A percentile compares a stretch with the other conserved stretches of the same genome.
Evolutionary conservation across 2,797 vertebrate genomes (phyloP).

Genomic region (Urocyon cinereoargenteus): DNA sequence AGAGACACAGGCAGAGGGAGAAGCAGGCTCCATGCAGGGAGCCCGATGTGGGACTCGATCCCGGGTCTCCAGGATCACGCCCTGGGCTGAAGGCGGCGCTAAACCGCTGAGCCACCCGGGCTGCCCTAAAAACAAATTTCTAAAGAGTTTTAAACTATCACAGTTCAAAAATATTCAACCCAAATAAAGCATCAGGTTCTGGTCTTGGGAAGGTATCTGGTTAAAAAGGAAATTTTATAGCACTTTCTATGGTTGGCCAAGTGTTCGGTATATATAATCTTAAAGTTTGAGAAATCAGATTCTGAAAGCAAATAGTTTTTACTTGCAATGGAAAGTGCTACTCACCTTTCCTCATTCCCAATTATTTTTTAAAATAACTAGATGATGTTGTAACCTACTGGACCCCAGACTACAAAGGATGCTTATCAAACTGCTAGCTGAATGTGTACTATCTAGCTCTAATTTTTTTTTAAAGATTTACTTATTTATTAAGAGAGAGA

Average conservation of each 20-base stretch:
- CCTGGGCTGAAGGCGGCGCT: too few species aligned
- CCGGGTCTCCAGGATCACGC: too few species aligned
- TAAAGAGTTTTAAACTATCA: slow-evolving; percentile 6
- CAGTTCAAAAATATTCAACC: neutral
- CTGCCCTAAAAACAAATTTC: neutral
- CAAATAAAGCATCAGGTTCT: slow-evolving; percentile 13
- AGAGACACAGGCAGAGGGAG: too few species aligned
- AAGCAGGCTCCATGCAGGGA: too few species aligned
- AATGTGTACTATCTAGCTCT: neutral
- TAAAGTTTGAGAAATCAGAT: slow-evolving; percentile 27
- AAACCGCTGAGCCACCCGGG: too few species aligned
- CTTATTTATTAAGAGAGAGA: neutral
- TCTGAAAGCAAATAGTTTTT: slow-evolving; percentile 39
- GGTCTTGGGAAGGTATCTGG: neutral
- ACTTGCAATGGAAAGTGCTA: neutral
- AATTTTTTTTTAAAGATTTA: neutral
- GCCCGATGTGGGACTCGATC: too few species aligned
- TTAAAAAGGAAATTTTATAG: slow-evolving; percentile 7
- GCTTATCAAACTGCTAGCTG: neutral
- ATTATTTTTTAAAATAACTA: slow-evolving; percentile 2
- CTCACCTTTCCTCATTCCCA: neutral
- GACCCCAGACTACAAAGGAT: neutral
- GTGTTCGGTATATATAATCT: neutral
- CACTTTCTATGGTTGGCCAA: neutral
- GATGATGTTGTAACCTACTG: neutral